Evolutionary conservation across 1,140 invertebrate species (phyloP).

Genomic region (Zaprionus vittiger): DNA sequence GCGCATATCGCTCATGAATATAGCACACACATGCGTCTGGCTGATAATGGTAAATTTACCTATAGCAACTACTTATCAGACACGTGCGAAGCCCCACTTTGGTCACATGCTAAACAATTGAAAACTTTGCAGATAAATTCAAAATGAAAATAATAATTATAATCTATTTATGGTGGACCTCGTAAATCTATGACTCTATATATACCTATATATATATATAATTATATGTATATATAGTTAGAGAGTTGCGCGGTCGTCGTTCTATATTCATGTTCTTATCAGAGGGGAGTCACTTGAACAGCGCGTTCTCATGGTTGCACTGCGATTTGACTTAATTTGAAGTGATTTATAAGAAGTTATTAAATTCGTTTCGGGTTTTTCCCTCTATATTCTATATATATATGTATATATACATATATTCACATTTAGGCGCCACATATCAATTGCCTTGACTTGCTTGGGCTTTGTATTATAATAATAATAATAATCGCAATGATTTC

Average conservation of each 20-base stretch:
- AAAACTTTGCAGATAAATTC: constrained; percentile 17
- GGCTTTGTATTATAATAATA: not conserved
- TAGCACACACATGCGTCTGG: not conserved
- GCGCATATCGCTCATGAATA: not conserved
- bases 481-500: constrained; percentile 1
- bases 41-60: not conserved
- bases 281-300: not conserved
- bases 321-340: not conserved
- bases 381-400: not conserved
- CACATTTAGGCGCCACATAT: not conserved
- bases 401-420: not conserved
- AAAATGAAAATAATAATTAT: constrained; percentile 34
- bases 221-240: not conserved
- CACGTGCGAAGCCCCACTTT: constrained; percentile 21
- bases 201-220: not conserved
- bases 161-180: constrained; percentile 43
- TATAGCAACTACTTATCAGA: constrained; percentile 13
- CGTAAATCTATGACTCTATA: constrained; percentile 20
- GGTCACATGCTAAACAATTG: constrained; percentile 26
- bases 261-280: constrained; percentile 1
- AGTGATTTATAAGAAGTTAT: not conserved
- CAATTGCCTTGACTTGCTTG: not conserved
- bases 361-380: not conserved
- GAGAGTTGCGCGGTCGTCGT: not conserved
- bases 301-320: not conserved